Conservation (phyloP, 2,888 invertebrate species). For the Atethmia centrago region DNA sequence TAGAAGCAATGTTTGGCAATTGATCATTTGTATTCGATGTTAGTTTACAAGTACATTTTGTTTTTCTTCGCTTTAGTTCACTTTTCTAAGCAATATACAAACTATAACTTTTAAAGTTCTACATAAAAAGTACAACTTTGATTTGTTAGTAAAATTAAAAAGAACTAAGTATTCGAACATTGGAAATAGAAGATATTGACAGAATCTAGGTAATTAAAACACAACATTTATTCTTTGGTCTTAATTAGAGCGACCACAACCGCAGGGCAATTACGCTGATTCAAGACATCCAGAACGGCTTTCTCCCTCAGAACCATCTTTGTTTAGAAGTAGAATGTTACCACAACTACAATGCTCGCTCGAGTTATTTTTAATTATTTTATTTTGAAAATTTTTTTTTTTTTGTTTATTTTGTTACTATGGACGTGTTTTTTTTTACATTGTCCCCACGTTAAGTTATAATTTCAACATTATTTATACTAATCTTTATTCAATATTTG, state of each 20-base stretch:
- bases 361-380: too few species aligned
- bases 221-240: neutral
- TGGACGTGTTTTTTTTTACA: too few species aligned
- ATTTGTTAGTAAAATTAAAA: neutral
- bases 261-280: conserved; percentile 14
- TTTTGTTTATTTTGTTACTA: too few species aligned
- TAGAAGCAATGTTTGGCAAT: too few species aligned
- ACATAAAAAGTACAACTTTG: neutral
- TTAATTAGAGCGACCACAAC: neutral
- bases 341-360: neutral
- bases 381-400: too few species aligned
- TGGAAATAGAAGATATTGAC: neutral
- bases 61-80: too few species aligned
- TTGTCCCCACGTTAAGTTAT: too few species aligned
- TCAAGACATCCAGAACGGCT: neutral
- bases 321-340: neutral
- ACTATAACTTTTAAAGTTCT: too few species aligned
- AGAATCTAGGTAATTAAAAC: neutral
- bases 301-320: neutral
- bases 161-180: neutral
- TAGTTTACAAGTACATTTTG: neutral
- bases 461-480: too few species aligned
- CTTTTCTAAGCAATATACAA: neutral
- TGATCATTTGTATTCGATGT: neutral
- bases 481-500: too few species aligned